phyloP scores from a whole-genome alignment of 2,797 vertebrate species.

The Pseudomugil gertrudae region DNA sequence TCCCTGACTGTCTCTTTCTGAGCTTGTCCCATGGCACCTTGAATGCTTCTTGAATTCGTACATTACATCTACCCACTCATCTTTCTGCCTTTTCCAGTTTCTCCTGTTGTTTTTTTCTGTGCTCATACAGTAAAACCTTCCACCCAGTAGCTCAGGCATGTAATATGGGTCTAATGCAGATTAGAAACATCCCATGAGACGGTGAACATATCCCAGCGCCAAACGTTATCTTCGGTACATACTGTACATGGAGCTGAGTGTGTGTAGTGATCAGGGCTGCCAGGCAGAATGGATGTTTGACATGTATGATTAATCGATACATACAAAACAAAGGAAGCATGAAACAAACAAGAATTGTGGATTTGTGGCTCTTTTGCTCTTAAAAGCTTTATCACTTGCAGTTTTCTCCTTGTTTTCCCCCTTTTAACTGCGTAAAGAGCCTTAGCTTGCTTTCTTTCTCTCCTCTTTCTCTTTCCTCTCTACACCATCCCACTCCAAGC shows the following conservation, averaged over 20 bases:
- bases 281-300: neutral
- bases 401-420: neutral
- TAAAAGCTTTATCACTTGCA: neutral
- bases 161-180: constrained; percentile 55
- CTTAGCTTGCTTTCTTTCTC: neutral
- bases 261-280: neutral
- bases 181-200: constrained; percentile 45
- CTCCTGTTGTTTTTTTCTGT: constrained; percentile 1
- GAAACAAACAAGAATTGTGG: neutral
- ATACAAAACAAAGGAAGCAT: neutral
- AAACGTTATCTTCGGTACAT: neutral
- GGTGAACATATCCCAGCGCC: constrained; percentile 26
- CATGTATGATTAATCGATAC: neutral
- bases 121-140: constrained; percentile 4
- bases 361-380: neutral
- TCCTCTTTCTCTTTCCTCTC: neutral
- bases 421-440: neutral
- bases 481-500: constrained; percentile 14
- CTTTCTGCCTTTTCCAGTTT: neutral
- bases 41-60: constrained; percentile 38
- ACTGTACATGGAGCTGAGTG: neutral
- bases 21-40: constrained; percentile 22
- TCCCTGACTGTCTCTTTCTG: neutral
- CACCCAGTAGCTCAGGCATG: constrained; percentile 13
- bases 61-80: constrained; percentile 24